These are phyloP conservation scores for Gastrophryne carolinensis DNA, from an alignment of 2,797 vertebrate genomes.

Conservation along the genomic window DNA sequence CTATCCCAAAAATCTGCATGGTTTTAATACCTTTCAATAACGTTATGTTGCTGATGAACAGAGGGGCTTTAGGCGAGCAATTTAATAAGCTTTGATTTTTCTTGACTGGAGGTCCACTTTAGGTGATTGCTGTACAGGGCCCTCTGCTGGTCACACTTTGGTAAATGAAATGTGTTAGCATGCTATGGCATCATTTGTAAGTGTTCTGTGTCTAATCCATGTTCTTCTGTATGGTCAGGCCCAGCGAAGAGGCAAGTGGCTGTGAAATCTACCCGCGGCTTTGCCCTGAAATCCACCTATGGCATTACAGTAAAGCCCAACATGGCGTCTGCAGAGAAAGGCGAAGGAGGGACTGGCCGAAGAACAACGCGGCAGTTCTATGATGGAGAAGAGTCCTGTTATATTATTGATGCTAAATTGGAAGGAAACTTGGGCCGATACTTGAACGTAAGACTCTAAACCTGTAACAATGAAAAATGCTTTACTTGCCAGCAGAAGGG, in stretches of 20 bases:
- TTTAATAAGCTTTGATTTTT: too few relatives aligned
- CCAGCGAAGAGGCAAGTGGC: constrained; percentile 90
- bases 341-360: constrained; percentile 65
- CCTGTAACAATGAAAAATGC: neutral
- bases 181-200: neutral
- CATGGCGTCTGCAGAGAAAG: constrained; percentile 69
- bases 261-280: constrained; percentile 91
- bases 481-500: too few relatives aligned
- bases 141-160: too few relatives aligned
- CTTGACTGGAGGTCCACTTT: too few relatives aligned
- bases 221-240: constrained; percentile 58
- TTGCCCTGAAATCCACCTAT: constrained; percentile 86
- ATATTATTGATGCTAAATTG: constrained; percentile 97
- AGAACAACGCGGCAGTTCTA: constrained; percentile 90
- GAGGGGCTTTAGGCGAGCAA: too few relatives aligned
- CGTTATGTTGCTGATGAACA: too few relatives aligned
- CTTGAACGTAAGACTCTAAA: constrained; percentile 82
- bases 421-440: constrained; percentile 96
- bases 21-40: too few relatives aligned
- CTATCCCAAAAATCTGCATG: too few relatives aligned
- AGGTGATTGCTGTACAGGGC: too few relatives aligned
- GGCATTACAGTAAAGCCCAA: constrained; percentile 87
- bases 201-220: neutral
- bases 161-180: too few relatives aligned
- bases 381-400: constrained; percentile 94